Base-by-base conservation (phyloP, 2,113 vertebrate genomes). In the Potamarius usumacintae region DNA sequence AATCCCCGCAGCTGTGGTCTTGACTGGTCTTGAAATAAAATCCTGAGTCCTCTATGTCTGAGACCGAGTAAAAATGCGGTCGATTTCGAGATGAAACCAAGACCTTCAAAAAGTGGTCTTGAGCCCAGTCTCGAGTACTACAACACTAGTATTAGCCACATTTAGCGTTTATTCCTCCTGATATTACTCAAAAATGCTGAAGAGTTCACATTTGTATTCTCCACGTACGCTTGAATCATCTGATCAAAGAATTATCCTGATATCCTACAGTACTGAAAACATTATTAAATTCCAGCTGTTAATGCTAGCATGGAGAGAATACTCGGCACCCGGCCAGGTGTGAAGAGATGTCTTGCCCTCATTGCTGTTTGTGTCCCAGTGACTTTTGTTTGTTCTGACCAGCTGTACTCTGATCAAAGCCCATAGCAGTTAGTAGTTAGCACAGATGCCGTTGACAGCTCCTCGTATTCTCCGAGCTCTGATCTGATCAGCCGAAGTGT, bases 341-440 rank as follows among this genome's bases (percentile, higher is more conserved):
- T 90, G 84, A 91, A 91, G 89, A 85, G 85, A 78, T 89, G 52
- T 88, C 82, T 89, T 60, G 52, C 85, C 58, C 87, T 90, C 14
- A 20, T 0, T 71, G 82, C 71, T 27, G 11, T 55, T 83, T 82
- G 77, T 86, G 89, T 91, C 91, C 88, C 87, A 90, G 90, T 91
- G 90, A 89, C 86, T 89, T 88, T 52, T 34, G 79, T 82, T 82
- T 82, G 57, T 82, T 91, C 82, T 60, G 92, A 85, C 92, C 94
- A 91, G 92, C 93, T 92, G 92, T 89, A 88, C 85, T 67, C 81
- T 92, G 94, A 96, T 96, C 95, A 95, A 96, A 96, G 95, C 90
- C 57, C 12, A 53, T 27, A 84, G 62, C 89, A 17, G 88, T 88
- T 27, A 84, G 62, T 89, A 17, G 88, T 88, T 86, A 76, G 86